Percentiles rank a stretch among this genome's conserved stretches.
Evolutionary conservation across 2,113 vertebrate genomes (phyloP).

Genomic region (Passer montanus): DNA sequence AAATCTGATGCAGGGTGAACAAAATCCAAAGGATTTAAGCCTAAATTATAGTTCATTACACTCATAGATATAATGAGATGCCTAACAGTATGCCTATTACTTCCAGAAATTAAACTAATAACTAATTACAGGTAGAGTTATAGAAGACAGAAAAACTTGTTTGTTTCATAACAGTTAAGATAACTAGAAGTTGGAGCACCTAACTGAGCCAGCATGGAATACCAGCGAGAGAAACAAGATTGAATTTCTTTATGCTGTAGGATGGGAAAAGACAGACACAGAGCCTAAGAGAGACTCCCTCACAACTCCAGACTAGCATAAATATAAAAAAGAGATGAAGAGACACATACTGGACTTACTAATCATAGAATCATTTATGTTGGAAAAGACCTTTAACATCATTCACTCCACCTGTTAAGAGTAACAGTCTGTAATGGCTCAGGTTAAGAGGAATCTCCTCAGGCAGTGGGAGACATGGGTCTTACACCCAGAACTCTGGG

Average conservation of each 20-base stretch:
- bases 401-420: not conserved
- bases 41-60: not conserved
- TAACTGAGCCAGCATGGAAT: not conserved
- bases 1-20: not conserved
- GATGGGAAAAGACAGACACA: not conserved
- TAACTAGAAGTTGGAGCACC: not conserved
- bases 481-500: not conserved
- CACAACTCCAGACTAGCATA: fast-evolving
- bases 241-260: not conserved
- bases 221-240: not conserved
- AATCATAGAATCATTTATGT: not conserved
- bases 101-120: not conserved
- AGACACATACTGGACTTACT: not conserved
- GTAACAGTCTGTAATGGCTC: not conserved
- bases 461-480: not conserved
- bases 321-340: not conserved
- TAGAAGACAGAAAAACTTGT: not conserved
- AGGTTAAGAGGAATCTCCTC: not conserved
- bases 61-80: not conserved
- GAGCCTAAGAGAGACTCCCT: not conserved
- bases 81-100: not conserved
- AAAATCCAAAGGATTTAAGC: not conserved
- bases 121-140: not conserved
- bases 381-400: not conserved
- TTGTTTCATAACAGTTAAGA: not conserved